Conservation (phyloP, 2,888 invertebrate species). For the Branchellion lobata region DNA sequence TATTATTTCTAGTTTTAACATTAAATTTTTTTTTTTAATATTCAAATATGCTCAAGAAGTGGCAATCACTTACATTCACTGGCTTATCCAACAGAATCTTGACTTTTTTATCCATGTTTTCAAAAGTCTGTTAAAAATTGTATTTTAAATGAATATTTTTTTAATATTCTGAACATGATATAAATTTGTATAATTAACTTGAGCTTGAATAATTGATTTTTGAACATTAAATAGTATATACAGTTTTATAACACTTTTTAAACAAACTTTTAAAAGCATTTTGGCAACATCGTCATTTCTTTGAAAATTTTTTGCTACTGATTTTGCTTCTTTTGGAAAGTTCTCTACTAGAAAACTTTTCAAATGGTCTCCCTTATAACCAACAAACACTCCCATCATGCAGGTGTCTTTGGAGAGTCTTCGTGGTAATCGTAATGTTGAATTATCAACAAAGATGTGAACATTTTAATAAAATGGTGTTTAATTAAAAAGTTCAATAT, state of each 20-base stretch:
- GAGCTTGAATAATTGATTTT: too few relatives aligned
- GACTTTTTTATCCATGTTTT: slow-evolving; percentile 4
- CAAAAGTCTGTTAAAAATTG: not conserved
- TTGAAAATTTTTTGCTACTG: not conserved
- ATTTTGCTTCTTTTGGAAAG: not conserved
- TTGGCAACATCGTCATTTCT: not conserved
- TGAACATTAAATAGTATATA: not conserved
- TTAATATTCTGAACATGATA: too few relatives aligned
- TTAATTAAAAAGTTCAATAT: not conserved
- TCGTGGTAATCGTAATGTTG: not conserved
- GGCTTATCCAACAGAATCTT: not conserved
- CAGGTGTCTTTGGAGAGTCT: slow-evolving; percentile 7
- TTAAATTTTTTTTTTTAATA: too few relatives aligned
- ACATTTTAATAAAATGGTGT: not conserved
- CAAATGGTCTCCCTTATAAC: slow-evolving; percentile 12
- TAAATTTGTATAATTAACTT: too few relatives aligned
- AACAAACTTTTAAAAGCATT: not conserved
- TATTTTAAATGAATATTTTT: too few relatives aligned
- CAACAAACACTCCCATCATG: not conserved
- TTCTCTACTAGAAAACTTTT: slow-evolving; percentile 3
- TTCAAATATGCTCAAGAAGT: too few relatives aligned
- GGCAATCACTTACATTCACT: not conserved
- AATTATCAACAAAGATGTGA: not conserved
- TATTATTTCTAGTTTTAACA: too few relatives aligned
- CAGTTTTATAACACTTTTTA: not conserved